Evolutionary conservation across 2,888 invertebrate species (phyloP).

Genomic region (Tholera decimalis): DNA sequence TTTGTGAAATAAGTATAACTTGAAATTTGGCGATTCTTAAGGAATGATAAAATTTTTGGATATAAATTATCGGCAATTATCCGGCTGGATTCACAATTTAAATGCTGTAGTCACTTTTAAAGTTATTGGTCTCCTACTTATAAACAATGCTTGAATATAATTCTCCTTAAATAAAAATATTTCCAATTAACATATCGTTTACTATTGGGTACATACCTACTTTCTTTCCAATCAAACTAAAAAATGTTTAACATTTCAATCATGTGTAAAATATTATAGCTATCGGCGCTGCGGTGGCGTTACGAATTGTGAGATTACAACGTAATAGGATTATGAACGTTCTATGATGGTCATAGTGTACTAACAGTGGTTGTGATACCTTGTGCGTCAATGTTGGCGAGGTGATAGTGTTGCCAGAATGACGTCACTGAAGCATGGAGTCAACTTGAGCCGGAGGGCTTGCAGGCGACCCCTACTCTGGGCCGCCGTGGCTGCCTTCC

Average conservation of each 20-base stretch:
- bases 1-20: not conserved
- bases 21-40: not conserved
- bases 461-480: slow-evolving; percentile 89
- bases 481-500: slow-evolving; percentile 68
- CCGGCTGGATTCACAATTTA: not conserved
- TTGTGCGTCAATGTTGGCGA: slow-evolving; percentile 71
- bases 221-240: not conserved
- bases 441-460: slow-evolving; percentile 93
- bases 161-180: not conserved
- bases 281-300: slow-evolving; percentile 84
- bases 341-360: slow-evolving; percentile 37
- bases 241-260: slow-evolving; percentile 1
- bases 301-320: slow-evolving; percentile 73
- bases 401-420: slow-evolving; percentile 77
- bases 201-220: not conserved
- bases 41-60: not conserved
- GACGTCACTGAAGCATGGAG: slow-evolving; percentile 93
- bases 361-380: slow-evolving; percentile 49
- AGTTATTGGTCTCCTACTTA: not conserved
- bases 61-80: not conserved
- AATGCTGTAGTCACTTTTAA: not conserved
- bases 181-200: not conserved
- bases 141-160: not conserved
- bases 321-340: slow-evolving; percentile 37
- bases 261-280: slow-evolving; percentile 38